Percentiles rank a stretch among this genome's conserved stretches.
phyloP scores from a whole-genome alignment of 1,140 invertebrate species.

The Physella acuta region DNA sequence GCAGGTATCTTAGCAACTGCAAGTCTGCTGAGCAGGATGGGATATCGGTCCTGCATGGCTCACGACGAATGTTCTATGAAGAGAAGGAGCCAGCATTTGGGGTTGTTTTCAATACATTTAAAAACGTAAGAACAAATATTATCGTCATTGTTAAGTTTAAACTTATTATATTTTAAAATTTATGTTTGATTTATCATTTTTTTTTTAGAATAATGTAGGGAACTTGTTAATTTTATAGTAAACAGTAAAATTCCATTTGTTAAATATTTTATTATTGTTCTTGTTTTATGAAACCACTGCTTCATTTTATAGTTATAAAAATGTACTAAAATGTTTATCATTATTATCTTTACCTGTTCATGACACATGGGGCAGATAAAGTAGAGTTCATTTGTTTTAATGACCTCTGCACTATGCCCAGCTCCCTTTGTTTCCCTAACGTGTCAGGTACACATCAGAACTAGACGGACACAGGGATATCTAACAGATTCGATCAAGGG shows the following conservation, averaged over 20 bases:
- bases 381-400: too few species aligned
- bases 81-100: constrained; percentile 84
- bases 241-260: not conserved
- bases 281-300: not conserved
- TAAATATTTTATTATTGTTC: not conserved
- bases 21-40: constrained; percentile 74
- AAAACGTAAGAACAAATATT: constrained; percentile 61
- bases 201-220: not conserved
- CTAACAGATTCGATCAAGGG: too few species aligned
- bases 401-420: too few species aligned
- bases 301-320: not conserved
- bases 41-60: constrained; percentile 84
- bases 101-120: constrained; percentile 73
- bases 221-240: not conserved
- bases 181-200: not conserved
- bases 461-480: too few species aligned
- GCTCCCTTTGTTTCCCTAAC: too few species aligned
- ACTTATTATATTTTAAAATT: too few species aligned
- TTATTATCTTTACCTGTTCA: too few species aligned
- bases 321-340: too few species aligned
- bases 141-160: not conserved
- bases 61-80: constrained; percentile 80
- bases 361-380: too few species aligned
- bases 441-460: too few species aligned
- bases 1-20: constrained; percentile 87